A percentile compares a stretch with the other conserved stretches of the same genome.
Conservation (phyloP, 2,888 invertebrate species). For the Podotricha telesiphe region DNA sequence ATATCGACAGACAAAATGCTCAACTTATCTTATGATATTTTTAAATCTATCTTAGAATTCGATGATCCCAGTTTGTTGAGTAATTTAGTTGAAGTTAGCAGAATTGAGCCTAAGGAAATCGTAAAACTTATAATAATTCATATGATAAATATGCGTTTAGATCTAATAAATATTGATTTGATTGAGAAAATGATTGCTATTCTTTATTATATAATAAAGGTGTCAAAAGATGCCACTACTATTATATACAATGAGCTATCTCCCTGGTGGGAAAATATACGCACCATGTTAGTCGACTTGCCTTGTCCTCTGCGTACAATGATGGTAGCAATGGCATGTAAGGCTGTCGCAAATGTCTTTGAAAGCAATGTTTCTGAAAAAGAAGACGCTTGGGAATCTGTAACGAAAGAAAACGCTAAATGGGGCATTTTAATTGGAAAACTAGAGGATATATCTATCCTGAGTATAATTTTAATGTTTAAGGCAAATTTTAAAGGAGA, state of each 20-base stretch:
- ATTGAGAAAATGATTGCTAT: slow-evolving; percentile 87
- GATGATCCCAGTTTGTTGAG: slow-evolving; percentile 56
- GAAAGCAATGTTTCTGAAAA: slow-evolving; percentile 71
- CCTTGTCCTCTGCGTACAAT: slow-evolving; percentile 90
- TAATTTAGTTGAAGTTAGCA: slow-evolving; percentile 60
- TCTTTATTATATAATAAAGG: slow-evolving; percentile 86
- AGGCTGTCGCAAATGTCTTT: slow-evolving; percentile 86
- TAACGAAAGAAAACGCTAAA: slow-evolving; percentile 92
- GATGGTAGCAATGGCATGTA: slow-evolving; percentile 92
- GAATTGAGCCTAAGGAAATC: slow-evolving; percentile 84
- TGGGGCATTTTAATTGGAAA: slow-evolving; percentile 95
- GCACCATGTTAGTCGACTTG: slow-evolving; percentile 88
- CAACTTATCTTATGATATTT: slow-evolving; percentile 63
- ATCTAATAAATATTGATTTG: slow-evolving; percentile 79
- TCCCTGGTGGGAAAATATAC: slow-evolving; percentile 92
- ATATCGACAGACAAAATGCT: slow-evolving; percentile 60
- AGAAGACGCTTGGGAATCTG: slow-evolving; percentile 89
- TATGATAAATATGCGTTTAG: slow-evolving; percentile 86
- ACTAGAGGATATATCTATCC: slow-evolving; percentile 92
- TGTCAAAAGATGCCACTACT: slow-evolving; percentile 84
- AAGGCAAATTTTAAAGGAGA: slow-evolving; percentile 70
- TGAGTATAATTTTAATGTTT: slow-evolving; percentile 87
- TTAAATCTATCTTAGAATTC: slow-evolving; percentile 77
- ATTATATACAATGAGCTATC: slow-evolving; percentile 88
- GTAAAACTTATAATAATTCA: slow-evolving; percentile 88